Evolutionary conservation across 2,797 vertebrate genomes (phyloP).

Genomic region (Acanthiza pusilla): DNA sequence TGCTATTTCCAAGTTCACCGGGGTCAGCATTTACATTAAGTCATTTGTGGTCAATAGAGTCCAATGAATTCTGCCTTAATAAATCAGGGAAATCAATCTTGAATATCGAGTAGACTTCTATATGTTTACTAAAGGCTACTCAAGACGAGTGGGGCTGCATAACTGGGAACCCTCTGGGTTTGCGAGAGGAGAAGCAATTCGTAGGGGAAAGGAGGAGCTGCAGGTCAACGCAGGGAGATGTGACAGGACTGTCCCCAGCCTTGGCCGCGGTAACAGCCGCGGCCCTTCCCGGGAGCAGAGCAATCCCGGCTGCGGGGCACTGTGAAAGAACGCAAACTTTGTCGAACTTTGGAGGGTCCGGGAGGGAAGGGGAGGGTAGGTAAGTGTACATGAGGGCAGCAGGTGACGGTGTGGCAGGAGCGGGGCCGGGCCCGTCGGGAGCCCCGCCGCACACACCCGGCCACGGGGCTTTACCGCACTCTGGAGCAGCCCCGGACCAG

Average conservation of each 20-base stretch:
- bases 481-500: background rate
- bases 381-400: background rate
- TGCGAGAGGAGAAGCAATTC: background rate
- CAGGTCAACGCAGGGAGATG: fast-evolving
- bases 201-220: background rate
- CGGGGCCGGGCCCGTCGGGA: background rate
- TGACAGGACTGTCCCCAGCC: fast-evolving
- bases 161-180: background rate
- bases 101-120: conserved; percentile 11
- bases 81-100: conserved; percentile 64
- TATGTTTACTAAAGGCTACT: conserved; percentile 35
- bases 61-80: conserved; percentile 65
- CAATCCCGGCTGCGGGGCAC: background rate
- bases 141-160: background rate
- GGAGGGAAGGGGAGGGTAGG: too few relatives aligned
- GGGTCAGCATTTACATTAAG: conserved; percentile 67
- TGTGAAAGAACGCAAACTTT: background rate
- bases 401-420: background rate
- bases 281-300: background rate
- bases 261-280: too few relatives aligned
- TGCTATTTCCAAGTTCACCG: conserved; percentile 75
- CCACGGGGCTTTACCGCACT: background rate
- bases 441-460: too few relatives aligned
- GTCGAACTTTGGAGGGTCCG: background rate
- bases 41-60: conserved; percentile 61